Base-by-base conservation (phyloP, 2,113 vertebrate species). In the Anolis carolinensis region DNA sequence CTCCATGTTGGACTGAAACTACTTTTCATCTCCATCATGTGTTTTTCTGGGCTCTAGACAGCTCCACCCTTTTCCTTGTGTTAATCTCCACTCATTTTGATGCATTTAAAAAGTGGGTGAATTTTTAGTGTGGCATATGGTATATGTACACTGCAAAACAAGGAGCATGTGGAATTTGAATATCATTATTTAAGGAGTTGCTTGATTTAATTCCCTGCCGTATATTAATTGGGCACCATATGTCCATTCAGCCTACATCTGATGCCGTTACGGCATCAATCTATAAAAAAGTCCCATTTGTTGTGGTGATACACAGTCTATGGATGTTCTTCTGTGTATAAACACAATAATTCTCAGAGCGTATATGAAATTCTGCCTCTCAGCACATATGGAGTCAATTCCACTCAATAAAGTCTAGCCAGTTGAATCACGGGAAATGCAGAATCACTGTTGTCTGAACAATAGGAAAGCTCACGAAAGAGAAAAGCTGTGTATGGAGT, bases 81-180 rank as follows among this genome's bases (percentile, higher is more conserved):
- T 30, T 25, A 59, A 59, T 44, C 39, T 44, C 52, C 0, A 4
- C 72, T 14, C 20, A 79, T 3, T 70, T 4, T 44, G 1, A 2
- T 80, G 9, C 1, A 30, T 27, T 20, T 82, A 87, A 71, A 18
- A 82, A 48, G 44, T 82, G 18, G 18, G 44, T 82, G 44, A 18
- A 21, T 52, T 71, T 30, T 32, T 34, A 13, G 2, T 44, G 34
- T 3, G 39, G 76, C 4, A 14, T 1, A 27, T 4, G 74, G 16
- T 0, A n/a, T 0, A 55, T 2, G n/a, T 14, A 83, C 0, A 18
- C 2, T 63, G 34, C 62, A 1, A 62, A 39, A 50, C 0, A 39
- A 0, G 0, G 74, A 9, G 21, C 76, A 16, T 27, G 0, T 55
- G 71, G 25, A 52, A 20, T 36, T 23, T 18, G 7, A 39, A 32